These are phyloP conservation scores for Torymus tubicola DNA, from an alignment of 2,888 invertebrate species.

Conservation along the genomic window DNA sequence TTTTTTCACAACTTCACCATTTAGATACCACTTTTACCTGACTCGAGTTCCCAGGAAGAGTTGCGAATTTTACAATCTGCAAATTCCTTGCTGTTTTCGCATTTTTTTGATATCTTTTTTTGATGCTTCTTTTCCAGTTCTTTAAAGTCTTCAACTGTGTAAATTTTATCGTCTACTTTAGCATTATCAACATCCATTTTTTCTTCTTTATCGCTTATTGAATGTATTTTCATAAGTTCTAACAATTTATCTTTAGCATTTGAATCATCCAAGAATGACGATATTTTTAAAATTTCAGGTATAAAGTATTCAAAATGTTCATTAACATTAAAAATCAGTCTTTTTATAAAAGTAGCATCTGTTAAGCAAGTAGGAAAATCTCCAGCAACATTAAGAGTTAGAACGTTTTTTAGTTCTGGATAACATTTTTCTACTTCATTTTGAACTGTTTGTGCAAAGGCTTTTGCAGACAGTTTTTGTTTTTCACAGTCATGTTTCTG, in stretches of 20 bases:
- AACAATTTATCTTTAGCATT: conserved; percentile 62
- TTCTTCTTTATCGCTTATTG: conserved; percentile 68
- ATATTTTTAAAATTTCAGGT: conserved; percentile 65
- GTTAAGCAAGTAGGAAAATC: conserved; percentile 65
- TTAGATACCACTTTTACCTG: conserved; percentile 55
- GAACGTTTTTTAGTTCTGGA: conserved; percentile 62
- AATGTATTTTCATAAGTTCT: conserved; percentile 64
- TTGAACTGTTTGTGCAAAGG: conserved; percentile 62
- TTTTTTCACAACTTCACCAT: too few relatives aligned
- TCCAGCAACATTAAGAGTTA: conserved; percentile 64
- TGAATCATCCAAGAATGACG: conserved; percentile 61
- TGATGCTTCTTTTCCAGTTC: conserved; percentile 37
- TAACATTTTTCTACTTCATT: conserved; percentile 60
- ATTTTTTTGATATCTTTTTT: conserved; percentile 23
- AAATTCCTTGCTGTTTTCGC: conserved; percentile 52
- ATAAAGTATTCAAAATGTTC: conserved; percentile 65
- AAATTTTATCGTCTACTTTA: conserved; percentile 70
- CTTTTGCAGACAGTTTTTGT: conserved; percentile 59
- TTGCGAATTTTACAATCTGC: conserved; percentile 66
- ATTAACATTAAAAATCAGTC: conserved; percentile 65
- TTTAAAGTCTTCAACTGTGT: conserved; percentile 77
- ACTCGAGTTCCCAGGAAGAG: conserved; percentile 65
- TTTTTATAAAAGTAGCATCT: conserved; percentile 63
- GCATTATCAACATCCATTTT: conserved; percentile 53
- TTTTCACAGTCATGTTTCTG: conserved; percentile 61